Evolutionary conservation across 1,140 invertebrate species (phyloP), one percentile per base, ranked within the genome.

Genomic region (Geopemphigus sp.): DNA sequence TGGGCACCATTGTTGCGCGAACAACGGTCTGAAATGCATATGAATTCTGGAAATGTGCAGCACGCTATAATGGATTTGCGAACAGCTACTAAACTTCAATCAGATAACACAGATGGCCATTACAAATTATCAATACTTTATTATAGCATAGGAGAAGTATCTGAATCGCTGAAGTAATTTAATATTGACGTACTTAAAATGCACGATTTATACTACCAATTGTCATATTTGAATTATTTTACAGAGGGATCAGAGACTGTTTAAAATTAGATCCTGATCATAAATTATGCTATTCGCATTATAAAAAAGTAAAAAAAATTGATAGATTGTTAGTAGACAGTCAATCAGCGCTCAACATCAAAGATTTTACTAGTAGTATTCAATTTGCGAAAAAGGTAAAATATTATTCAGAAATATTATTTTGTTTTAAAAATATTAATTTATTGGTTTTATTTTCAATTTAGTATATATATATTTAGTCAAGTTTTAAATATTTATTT

Each of bases 191-290:
- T 8, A 39, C 92, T 63, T 39, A 53, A 63, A 53, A 61, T 53
- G 64, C 63, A 45, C 84, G 82, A 81, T 53, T 81, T 84, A n/a
- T 17, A 66, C 19, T 22, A 26, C n/a, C 17, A 19, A 22, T 19
- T 10, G 29, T 29, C 3, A 63, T 70, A 22, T 68, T 39, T 80
- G 39, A 63, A 82, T 80, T 84, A 59, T 82, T 83, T 86, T 88
- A 47, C 83, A 92, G 93, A 85, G 94, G 98, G 87, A 93, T 99
- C 82, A 90, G 98, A 29, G 97, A 99, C 86, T 99, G 98, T 86
- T 89, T 99, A 14, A 98, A 98, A 87, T 87, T 98, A 32, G 98
- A 99, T 88, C 96, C 97, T 0, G 98, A 99, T 84, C 96, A 99
- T 86, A 96, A 97, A 86, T 87, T 93, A 81, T 99, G 98, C 87